Evolutionary conservation across 2,888 invertebrate genomes (phyloP).

Genomic region (Lycia hirtaria): DNA sequence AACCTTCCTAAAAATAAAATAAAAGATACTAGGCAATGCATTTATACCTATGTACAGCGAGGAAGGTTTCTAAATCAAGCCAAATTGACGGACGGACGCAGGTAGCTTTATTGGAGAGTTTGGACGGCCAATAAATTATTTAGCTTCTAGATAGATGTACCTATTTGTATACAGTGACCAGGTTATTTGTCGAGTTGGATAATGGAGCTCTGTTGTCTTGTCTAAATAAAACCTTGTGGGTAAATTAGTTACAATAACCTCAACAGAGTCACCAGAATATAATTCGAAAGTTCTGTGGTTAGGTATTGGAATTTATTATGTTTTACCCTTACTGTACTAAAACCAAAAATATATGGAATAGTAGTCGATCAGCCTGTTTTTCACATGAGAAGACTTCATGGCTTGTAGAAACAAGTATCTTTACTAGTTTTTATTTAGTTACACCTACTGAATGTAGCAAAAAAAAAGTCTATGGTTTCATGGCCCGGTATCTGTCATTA

Average conservation of each 20-base stretch:
- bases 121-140: conserved; percentile 10
- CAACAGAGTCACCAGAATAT: too few species aligned
- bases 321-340: neutral
- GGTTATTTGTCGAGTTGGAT: neutral
- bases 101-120: conserved; percentile 16
- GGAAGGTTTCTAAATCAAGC: conserved; percentile 19
- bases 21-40: neutral
- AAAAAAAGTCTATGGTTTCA: too few species aligned
- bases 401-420: too few species aligned
- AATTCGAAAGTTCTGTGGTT: neutral
- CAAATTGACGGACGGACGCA: conserved; percentile 19
- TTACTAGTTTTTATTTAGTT: too few species aligned
- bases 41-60: neutral
- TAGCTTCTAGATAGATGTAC: neutral
- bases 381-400: neutral
- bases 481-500: too few species aligned
- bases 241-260: too few species aligned
- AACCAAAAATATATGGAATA: too few species aligned
- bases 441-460: too few species aligned
- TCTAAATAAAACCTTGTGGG: neutral
- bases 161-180: neutral
- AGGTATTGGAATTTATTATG: neutral
- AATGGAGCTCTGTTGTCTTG: neutral
- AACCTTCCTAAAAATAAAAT: neutral
- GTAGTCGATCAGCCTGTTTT: neutral